Conservation (phyloP, 2,888 invertebrate species). For the Acrobeloides nanus region DNA sequence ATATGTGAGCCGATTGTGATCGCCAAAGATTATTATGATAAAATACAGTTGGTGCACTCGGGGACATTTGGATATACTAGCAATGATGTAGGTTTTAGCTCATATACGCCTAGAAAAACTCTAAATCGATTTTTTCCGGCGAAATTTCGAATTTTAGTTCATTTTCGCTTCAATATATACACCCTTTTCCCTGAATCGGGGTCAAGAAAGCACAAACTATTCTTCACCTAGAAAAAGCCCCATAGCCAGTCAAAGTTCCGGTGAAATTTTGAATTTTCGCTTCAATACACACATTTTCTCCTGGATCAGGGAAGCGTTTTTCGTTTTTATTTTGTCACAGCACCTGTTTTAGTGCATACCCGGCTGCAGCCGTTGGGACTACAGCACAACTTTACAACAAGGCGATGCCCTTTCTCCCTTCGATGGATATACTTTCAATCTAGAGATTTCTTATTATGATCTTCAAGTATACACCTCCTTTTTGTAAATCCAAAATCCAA, state of each 20-base stretch:
- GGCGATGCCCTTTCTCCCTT: constrained; percentile 25
- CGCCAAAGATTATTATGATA: constrained; percentile 32
- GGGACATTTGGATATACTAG: constrained; percentile 36
- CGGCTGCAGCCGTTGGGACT: constrained; percentile 49
- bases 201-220: constrained; percentile 12
- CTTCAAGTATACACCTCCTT: constrained; percentile 28
- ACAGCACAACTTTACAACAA: constrained; percentile 38
- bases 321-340: neutral
- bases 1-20: constrained; percentile 33
- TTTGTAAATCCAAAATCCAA: constrained; percentile 4
- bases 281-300: too few species aligned
- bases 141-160: too few species aligned
- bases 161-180: too few species aligned
- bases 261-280: neutral
- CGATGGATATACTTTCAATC: constrained; percentile 28
- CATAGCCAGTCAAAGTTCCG: neutral
- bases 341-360: constrained; percentile 22
- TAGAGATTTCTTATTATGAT: constrained; percentile 46
- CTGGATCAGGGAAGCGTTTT: neutral
- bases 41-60: constrained; percentile 44
- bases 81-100: constrained; percentile 26
- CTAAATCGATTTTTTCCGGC: too few species aligned
- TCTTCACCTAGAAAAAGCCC: neutral
- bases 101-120: too few species aligned
- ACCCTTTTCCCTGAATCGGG: too few species aligned